Base-by-base conservation (phyloP, 2,888 invertebrate genomes). In the Cerastis rubricosa region DNA sequence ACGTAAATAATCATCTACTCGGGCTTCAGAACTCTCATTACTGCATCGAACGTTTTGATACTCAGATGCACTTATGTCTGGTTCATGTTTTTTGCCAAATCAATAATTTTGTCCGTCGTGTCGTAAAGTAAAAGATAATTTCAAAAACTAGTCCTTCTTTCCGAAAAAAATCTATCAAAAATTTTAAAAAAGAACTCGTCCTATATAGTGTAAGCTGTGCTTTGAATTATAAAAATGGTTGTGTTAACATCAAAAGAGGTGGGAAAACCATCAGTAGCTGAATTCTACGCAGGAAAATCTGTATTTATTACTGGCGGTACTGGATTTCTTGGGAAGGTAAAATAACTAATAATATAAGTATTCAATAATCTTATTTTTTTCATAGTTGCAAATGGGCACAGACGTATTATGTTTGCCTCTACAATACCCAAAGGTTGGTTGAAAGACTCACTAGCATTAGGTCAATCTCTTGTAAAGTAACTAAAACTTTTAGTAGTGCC, bases 271-370 rank as follows among this genome's bases (percentile, higher is more conserved):
- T 74, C 72, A 0, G 61, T 87, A 63, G 94, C 97, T 71, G 96
- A 97, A 76, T 98, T 97, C 90, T 98, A 97, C 91, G 93, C 95
- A 11, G 97, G 97, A 49, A 97, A 97, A 87, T 97, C 96, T 85
- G 94, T 98, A 35, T 97, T 98, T 88, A 97, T 98, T 78, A 98
- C 98, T 6, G 98, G 98, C 61, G 98, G 97, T n/a, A 98, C 98
- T 5, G 98, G 98, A 64, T 98, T 98, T 91, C 97, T 98, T 94
- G 98, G 98, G 74, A 98, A 98, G 96, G 98, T 98, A 81, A 35
- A 3, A 17, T n/a, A 35, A 2, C 35, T 35, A 35, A 35, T 35
- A 29, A 29, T n/a, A 17, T 19, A 25, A 9, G 6, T 29, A 19
- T 35, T 19, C 9, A 3, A 17, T 17, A 59, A 25, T 57, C 22